Conservation (phyloP, 1,140 invertebrate species). For the Drosophila kikkawai region DNA sequence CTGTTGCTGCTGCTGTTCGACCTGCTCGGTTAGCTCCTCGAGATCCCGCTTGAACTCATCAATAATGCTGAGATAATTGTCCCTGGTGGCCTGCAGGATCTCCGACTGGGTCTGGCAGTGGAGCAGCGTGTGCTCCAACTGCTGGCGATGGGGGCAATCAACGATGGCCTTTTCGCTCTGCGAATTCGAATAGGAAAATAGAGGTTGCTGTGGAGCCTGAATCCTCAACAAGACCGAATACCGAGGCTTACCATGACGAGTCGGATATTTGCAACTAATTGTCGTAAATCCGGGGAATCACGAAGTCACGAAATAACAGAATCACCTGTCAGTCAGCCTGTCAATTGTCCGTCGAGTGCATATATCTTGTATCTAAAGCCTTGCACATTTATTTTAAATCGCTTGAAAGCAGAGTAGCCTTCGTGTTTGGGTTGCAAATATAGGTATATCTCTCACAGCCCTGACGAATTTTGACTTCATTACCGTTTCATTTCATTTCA, state of each 20-base stretch:
- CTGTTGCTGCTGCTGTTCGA: slow-evolving; percentile 64
- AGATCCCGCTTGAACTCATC: slow-evolving; percentile 67
- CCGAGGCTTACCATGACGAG: slow-evolving; percentile 59
- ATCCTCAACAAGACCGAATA: not conserved
- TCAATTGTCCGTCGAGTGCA: slow-evolving; percentile 20
- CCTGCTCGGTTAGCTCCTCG: slow-evolving; percentile 59
- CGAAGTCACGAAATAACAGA: slow-evolving; percentile 6
- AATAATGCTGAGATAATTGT: slow-evolving; percentile 61
- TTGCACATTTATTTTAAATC: slow-evolving; percentile 33
- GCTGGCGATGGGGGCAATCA: slow-evolving; percentile 70
- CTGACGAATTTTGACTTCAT: slow-evolving; percentile 71
- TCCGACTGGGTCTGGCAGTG: slow-evolving; percentile 65
- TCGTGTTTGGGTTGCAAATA: slow-evolving; percentile 44
- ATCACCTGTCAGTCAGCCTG: slow-evolving; percentile 32
- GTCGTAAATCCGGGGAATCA: slow-evolving; percentile 11
- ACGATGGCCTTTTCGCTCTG: slow-evolving; percentile 38
- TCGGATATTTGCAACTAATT: slow-evolving; percentile 29
- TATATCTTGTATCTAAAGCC: slow-evolving; percentile 1
- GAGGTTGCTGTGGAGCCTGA: too few species aligned
- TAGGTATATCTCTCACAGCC: slow-evolving; percentile 45
- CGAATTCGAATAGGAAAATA: not conserved
- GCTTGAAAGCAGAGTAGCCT: slow-evolving; percentile 19
- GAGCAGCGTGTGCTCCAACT: slow-evolving; percentile 68
- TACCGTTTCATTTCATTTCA: slow-evolving; percentile 80
- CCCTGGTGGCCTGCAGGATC: slow-evolving; percentile 57